Conservation (phyloP, 2,113 vertebrate genomes). For the Leucosticte australis region DNA sequence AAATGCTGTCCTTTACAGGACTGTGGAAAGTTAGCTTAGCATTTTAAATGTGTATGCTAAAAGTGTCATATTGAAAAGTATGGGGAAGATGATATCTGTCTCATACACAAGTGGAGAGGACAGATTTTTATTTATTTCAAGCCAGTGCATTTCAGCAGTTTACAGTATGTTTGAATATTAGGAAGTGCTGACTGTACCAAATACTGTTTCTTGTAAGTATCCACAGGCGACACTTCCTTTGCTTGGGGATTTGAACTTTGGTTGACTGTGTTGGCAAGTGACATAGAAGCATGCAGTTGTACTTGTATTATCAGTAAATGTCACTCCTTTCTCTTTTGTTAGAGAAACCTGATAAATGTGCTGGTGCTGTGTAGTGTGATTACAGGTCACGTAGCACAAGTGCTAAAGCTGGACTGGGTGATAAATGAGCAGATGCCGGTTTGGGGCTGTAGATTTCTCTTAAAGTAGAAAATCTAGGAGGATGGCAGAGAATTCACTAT, state of each 20-base stretch:
- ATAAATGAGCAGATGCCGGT: constrained; percentile 10
- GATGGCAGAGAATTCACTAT: background rate
- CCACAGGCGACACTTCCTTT: background rate
- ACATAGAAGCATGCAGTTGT: background rate
- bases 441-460: background rate
- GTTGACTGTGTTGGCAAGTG: background rate
- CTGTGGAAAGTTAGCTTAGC: background rate
- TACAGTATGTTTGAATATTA: background rate
- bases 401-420: background rate
- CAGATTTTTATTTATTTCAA: background rate
- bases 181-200: background rate
- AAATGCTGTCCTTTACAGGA: background rate
- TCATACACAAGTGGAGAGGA: background rate
- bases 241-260: background rate
- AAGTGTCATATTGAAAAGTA: background rate
- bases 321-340: background rate
- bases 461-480: background rate
- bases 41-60: background rate
- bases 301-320: constrained; percentile 28
- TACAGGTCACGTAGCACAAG: constrained; percentile 19
- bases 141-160: background rate
- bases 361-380: background rate
- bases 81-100: background rate
- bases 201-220: background rate
- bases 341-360: constrained; percentile 20